A percentile compares a stretch with the other conserved stretches of the same genome.
Conservation (phyloP, 1,140 invertebrate genomes). For the Harpegnathos saltator region DNA sequence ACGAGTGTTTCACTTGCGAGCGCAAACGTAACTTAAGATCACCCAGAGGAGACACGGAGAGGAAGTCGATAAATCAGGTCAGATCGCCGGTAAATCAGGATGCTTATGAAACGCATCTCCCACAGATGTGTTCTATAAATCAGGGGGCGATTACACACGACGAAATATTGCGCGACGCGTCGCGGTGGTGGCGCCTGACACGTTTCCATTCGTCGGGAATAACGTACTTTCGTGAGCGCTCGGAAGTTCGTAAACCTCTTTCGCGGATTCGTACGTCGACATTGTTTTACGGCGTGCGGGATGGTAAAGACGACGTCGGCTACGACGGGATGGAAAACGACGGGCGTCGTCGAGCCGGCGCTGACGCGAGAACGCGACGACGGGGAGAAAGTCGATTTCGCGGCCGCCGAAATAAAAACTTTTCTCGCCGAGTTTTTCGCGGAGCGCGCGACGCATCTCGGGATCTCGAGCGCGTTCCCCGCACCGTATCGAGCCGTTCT, state of each 20-base stretch:
- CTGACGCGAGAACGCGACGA: conserved; percentile 20
- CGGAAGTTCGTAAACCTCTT: conserved; percentile 32
- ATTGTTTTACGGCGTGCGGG: conserved; percentile 59
- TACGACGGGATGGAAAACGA: conserved; percentile 24
- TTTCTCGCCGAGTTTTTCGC: conserved; percentile 42
- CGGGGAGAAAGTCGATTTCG: conserved; percentile 59
- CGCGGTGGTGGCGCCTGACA: conserved; percentile 1
- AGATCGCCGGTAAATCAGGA: conserved; percentile 3
- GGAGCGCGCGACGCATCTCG: neutral
- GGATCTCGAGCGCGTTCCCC: conserved; percentile 42
- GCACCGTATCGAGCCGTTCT: too few species aligned
- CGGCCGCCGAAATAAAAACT: conserved; percentile 57
- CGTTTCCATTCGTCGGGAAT: conserved; percentile 36
- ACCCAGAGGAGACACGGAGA: neutral
- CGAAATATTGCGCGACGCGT: neutral
- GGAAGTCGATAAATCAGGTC: too few species aligned
- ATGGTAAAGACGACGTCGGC: conserved; percentile 21
- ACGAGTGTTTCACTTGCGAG: neutral
- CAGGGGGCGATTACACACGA: conserved; percentile 1
- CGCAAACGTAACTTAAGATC: neutral
- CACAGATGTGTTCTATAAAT: neutral
- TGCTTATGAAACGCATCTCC: conserved; percentile 10
- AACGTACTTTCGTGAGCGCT: neutral
- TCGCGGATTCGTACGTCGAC: conserved; percentile 42
- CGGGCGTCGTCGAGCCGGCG: neutral